Evolutionary conservation across 2,113 vertebrate species (phyloP), one percentile per base, ranked within the genome.

Genomic region (Pongo abelii): DNA sequence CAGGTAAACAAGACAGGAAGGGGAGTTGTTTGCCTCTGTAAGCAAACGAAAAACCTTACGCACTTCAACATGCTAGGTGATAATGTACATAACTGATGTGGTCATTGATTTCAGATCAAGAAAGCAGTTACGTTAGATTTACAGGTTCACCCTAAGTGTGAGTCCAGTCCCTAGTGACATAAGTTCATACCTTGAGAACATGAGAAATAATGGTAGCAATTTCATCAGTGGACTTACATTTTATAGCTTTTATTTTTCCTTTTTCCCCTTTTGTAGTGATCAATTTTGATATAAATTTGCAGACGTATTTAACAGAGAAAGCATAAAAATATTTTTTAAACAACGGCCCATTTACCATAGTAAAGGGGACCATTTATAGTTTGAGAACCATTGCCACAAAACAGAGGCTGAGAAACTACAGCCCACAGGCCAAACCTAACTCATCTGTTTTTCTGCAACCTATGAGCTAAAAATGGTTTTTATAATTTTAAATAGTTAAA

Each of bases 271-370:
- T 77, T 43, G 61, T 55, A 81, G 61, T 11, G 70, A 5, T 25
- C 4, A 22, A 40, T 89, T 93, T 77, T 52, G 10, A 69, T 78
- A 78, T 11, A 83, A 70, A 89, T 91, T 77, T 74, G 81, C 30
- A 61, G 5, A 94, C 57, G 57, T 48, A 48, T 64, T 18, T 94
- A 91, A 91, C 27, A 52, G 84, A 79, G 92, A 91, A 96, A 74
- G 64, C 57, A 72, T 80, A 55, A 10, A 75, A 83, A 92, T 80
- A 30, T 81, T 80, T 79, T 69, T 81, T 35, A 64, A 12, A 83
- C 83, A 79, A 4, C 16, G 35, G 43, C 4, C 30, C 30, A 61
- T 92, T 96, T 57, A 72, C 20, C 40, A 48, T 69, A 55, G 52
- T 55, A 55, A 55, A 55, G 18, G 69, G 84, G 69, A 74, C 30